Base-by-base conservation (phyloP, 2,797 vertebrate species). In the Scleropages formosus region DNA sequence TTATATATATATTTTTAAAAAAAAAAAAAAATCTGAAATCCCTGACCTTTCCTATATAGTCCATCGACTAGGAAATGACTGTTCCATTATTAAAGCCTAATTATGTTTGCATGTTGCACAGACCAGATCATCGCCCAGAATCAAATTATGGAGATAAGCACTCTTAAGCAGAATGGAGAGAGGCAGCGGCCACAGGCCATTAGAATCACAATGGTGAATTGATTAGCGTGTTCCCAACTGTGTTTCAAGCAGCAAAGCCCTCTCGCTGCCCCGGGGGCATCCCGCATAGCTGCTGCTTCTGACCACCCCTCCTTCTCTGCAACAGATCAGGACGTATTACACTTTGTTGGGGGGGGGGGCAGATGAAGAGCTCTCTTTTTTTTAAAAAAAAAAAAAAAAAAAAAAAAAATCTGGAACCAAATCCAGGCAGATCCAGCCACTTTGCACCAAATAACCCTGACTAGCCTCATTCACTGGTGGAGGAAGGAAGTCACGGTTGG, bases 211-310 rank as follows among this genome's bases (percentile, higher is more conserved):
- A 88, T 83, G 85, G 84, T 85, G 86, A 89, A 91, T 87, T 90
- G 90, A 92, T 91, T 88, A 90, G 86, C 87, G 87, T 84, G 87
- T 89, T 89, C 88, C 87, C 81, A 65, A 77, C 84, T 85, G 86
- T 83, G 83, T 84, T 82, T 22, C 81, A 84, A 82, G 72, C 75
- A 68, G 64, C 70, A 61, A 86, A 85, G 87, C 87, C 91, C 85
- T 89, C 88, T 85, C 85, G 82, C 78, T 84, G 84, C 85, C 82
- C 87, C 81, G 84, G 85, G 84, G 89, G 87, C 87, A 88, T 86
- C 89, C 59, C 61, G 87, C 86, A 85, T 66, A 79, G 80, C 56
- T 18, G 26, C 26, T 78, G 79, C 80, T 84, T 75, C 82, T 84
- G 85, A 84, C 82, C 83, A 82, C 27, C 51, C 82, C 82, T 77